Base-by-base conservation (phyloP, 1,140 invertebrate genomes). In the Aphaenogaster floridana region DNA sequence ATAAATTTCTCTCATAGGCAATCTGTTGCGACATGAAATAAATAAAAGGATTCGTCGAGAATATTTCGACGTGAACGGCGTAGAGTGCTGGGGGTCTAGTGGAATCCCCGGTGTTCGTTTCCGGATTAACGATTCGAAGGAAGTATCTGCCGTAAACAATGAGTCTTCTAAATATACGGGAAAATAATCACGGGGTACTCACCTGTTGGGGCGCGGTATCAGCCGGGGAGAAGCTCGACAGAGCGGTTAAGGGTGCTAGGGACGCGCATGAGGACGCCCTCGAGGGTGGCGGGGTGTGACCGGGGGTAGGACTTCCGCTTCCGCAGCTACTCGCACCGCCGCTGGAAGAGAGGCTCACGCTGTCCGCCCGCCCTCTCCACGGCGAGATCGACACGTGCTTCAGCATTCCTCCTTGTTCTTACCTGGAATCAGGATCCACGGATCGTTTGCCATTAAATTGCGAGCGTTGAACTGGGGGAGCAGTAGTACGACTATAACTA, bases 361-460 rank as follows among this genome's bases (percentile, higher is more conserved):
- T 98, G 95, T 98, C 98, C 71, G 97, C 97, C 93, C 97, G 97
- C 89, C 97, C 97, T 94, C 97, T 96, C 95, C 97, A 97, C 87
- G 98, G 97, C 89, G 97, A 98, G 94, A 98, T 96, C 95, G 98
- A 97, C 95, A 98, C 98, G 97, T 98, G 98, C 96, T 98, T 98
- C 96, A 98, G 96, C 98, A 98, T 98, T 94, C 81, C 89, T 91
- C 80, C 88, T 87, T n/a, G 6, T 85, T 86, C 52, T 88, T 81
- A 85, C 50, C 88, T 90, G 66, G 39, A 92, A 86, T 28, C 50
- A 76, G 50, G 13, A 72, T 77, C 15, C 68, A 83, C 8, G 42
- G 28, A 57, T 76, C 28, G 42, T 76, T 84, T 63, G 42, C 11
- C 54, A 39, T 84, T 61, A 74, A 74, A 63, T 63, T 57, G 69